Evolutionary conservation across 1,140 invertebrate genomes (phyloP).

Genomic region (Pogonus chalceus): DNA sequence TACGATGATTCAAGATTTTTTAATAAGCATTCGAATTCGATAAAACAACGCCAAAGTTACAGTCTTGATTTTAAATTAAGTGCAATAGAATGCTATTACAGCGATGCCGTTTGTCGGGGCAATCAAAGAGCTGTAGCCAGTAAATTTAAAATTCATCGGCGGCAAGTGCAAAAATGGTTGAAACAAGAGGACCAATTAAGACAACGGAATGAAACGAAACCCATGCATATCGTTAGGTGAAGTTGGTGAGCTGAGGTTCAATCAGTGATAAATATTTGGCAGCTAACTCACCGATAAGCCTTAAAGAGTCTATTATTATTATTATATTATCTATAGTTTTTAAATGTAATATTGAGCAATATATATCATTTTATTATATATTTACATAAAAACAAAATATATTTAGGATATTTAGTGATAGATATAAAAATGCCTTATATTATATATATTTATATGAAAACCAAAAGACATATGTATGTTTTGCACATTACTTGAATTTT

Average conservation of each 20-base stretch:
- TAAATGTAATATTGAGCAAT: neutral
- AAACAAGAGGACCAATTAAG: slow-evolving; percentile 42
- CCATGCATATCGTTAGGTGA: slow-evolving; percentile 23
- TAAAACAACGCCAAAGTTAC: slow-evolving; percentile 33
- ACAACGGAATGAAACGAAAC: slow-evolving; percentile 23
- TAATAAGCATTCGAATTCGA: slow-evolving; percentile 7
- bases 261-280: too few species aligned
- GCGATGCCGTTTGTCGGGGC: slow-evolving; percentile 41
- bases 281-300: neutral
- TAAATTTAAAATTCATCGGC: slow-evolving; percentile 50
- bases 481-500: neutral
- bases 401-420: neutral
- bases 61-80: slow-evolving; percentile 42
- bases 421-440: neutral
- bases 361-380: too few species aligned
- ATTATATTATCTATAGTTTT: neutral
- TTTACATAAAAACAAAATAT: neutral
- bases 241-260: too few species aligned
- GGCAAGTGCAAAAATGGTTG: slow-evolving; percentile 56
- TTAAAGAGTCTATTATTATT: neutral
- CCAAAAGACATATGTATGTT: neutral
- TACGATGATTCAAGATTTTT: neutral
- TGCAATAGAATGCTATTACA: slow-evolving; percentile 41
- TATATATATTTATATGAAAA: neutral
- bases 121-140: slow-evolving; percentile 51